Evolutionary conservation across 2,113 vertebrate species (phyloP).

Genomic region (Ciconia maguari): DNA sequence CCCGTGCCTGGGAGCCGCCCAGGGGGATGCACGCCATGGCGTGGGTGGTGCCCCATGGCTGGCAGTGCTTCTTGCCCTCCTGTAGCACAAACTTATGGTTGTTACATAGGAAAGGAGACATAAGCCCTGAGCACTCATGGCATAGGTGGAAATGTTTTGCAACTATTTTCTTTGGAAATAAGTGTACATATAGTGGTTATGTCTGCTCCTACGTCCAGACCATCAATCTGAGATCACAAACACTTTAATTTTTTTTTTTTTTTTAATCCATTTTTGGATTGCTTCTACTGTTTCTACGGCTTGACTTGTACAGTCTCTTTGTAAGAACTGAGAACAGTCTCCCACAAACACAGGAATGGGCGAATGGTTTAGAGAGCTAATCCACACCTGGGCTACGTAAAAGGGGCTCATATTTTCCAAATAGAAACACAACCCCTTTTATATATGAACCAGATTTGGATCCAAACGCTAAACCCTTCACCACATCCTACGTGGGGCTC

Average conservation of each 20-base stretch:
- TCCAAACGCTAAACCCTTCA: slow-evolving; percentile 49
- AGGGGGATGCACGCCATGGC: fast-evolving
- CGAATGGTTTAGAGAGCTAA: slow-evolving; percentile 72
- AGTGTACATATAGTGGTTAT: slow-evolving; percentile 5
- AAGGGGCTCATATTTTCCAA: slow-evolving; percentile 72
- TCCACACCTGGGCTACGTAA: slow-evolving; percentile 74
- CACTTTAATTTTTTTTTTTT: slow-evolving; percentile 28
- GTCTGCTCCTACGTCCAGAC: slow-evolving; percentile 59
- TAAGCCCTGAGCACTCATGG: neutral
- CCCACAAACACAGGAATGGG: slow-evolving; percentile 58
- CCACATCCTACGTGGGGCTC: slow-evolving; percentile 9
- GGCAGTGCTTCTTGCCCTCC: neutral
- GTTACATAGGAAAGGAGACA: neutral
- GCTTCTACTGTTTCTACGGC: slow-evolving; percentile 71
- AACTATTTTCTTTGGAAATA: slow-evolving; percentile 56
- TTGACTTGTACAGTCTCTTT: slow-evolving; percentile 69
- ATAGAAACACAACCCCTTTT: slow-evolving; percentile 71
- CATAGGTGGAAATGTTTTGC: slow-evolving; percentile 19
- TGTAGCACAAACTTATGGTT: neutral
- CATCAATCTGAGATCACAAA: slow-evolving; percentile 71
- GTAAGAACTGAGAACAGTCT: slow-evolving; percentile 71
- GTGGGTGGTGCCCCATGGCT: neutral
- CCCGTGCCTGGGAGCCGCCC: neutral
- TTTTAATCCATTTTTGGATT: slow-evolving; percentile 60
- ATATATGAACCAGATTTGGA: slow-evolving; percentile 71